These are phyloP conservation scores for Tipula helvola DNA, from an alignment of 2,888 invertebrate species.

Conservation along the genomic window DNA sequence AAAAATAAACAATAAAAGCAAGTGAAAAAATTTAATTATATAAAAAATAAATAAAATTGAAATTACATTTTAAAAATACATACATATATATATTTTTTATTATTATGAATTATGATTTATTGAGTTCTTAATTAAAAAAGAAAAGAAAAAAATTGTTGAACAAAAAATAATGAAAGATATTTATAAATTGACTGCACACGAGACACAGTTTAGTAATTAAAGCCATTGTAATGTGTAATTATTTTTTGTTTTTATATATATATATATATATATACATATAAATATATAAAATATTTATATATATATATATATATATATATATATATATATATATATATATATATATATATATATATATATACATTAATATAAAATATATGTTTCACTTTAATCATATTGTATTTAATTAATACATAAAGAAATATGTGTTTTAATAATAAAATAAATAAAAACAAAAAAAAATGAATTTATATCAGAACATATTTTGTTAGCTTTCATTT, in stretches of 20 bases:
- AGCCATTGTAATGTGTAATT: background rate
- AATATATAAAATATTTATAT: background rate
- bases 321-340: no score
- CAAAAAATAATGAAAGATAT: background rate
- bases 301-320: no score
- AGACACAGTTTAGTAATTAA: background rate
- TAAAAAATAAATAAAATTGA: background rate
- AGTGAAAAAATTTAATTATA: background rate
- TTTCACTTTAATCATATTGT: background rate
- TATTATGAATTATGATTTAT: background rate
- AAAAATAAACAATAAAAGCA: background rate
- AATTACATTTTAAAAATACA: background rate
- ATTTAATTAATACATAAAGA: background rate
- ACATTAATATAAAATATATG: background rate
- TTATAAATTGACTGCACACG: background rate
- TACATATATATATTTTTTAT: background rate
- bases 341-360: background rate
- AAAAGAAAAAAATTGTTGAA: background rate
- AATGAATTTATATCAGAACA: background rate
- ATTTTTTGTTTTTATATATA: background rate
- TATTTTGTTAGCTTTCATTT: background rate
- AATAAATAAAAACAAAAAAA: background rate
- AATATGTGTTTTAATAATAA: background rate
- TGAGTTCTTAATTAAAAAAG: background rate
- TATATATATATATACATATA: background rate